These are phyloP conservation scores for Phoxinus phoxinus DNA, from an alignment of 2,113 vertebrate species.

Conservation along the genomic window DNA sequence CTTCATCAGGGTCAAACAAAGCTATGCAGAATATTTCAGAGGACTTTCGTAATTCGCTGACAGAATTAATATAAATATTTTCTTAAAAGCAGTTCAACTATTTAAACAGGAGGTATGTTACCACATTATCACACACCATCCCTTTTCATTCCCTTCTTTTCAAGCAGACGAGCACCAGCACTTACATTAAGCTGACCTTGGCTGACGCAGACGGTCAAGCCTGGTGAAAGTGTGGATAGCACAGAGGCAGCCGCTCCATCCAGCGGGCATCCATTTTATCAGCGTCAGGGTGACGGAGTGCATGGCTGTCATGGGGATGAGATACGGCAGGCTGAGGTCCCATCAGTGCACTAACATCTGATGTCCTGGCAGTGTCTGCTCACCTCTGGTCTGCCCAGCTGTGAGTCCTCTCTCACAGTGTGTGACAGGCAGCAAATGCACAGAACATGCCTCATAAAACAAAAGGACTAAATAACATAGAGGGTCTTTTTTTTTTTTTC, in stretches of 20 bases:
- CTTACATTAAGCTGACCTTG: constrained; percentile 24
- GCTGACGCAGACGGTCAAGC: not conserved
- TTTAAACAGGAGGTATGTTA: not conserved
- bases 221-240: not conserved
- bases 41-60: not conserved
- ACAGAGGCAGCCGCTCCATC: not conserved
- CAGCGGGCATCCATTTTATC: constrained; percentile 37
- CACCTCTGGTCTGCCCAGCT: constrained; percentile 34
- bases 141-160: not conserved
- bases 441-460: constrained; percentile 21
- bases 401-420: constrained; percentile 1
- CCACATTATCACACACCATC: not conserved
- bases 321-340: constrained; percentile 10
- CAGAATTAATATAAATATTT: constrained; percentile 5
- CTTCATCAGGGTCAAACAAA: constrained; percentile 39
- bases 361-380: constrained; percentile 46
- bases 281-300: constrained; percentile 22
- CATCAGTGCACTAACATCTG: constrained; percentile 23
- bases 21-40: constrained; percentile 32
- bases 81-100: not conserved
- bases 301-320: constrained; percentile 19
- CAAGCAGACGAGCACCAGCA: constrained; percentile 15
- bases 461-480: constrained; percentile 3
- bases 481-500: not conserved
- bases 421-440: constrained; percentile 40